Conservation (phyloP, 2,113 vertebrate genomes). For the Pica pica region DNA sequence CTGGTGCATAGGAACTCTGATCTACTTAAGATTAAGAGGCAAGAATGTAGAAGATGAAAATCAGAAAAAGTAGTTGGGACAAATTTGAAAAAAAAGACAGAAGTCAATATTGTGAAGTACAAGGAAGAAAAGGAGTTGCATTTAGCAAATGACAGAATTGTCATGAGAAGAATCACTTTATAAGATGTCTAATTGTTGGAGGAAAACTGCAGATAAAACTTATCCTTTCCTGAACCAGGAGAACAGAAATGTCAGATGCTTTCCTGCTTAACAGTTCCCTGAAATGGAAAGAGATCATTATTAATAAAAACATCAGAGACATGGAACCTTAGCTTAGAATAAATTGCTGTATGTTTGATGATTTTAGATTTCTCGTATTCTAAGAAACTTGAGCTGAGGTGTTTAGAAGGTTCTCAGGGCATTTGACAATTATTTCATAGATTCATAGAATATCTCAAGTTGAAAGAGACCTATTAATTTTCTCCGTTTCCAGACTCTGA, state of each 20-base stretch:
- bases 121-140: neutral
- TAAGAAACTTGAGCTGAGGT: neutral
- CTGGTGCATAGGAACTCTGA: neutral
- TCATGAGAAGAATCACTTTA: neutral
- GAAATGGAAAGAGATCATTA: neutral
- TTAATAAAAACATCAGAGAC: neutral
- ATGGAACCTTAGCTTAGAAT: neutral
- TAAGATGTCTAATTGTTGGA: neutral
- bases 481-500: too few relatives aligned
- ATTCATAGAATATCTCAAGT: neutral
- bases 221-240: neutral
- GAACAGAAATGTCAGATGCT: neutral
- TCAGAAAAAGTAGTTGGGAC: neutral
- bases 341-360: neutral
- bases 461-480: neutral
- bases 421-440: neutral
- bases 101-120: neutral
- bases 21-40: neutral
- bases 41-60: neutral
- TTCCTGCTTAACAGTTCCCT: neutral
- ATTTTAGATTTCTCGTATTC: neutral
- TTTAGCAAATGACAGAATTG: neutral
- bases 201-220: neutral
- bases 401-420: neutral
- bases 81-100: neutral